Evolutionary conservation across 2,888 invertebrate genomes (phyloP), one percentile per base, ranked within the genome.

Genomic region (Drosophila barbarae): DNA sequence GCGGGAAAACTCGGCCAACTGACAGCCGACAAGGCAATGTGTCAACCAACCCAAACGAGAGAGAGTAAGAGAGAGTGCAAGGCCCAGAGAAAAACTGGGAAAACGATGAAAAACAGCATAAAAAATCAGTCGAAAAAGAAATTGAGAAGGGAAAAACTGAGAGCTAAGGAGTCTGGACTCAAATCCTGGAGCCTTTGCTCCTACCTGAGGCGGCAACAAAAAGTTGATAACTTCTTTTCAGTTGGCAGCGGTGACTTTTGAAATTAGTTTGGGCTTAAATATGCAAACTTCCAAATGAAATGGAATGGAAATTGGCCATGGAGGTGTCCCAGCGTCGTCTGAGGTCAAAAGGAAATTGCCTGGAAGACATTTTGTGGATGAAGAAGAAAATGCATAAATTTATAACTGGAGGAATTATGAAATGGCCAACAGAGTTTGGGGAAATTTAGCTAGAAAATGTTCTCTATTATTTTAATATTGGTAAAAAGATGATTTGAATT

Each of bases 251-350:
- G 23, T 42, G 53, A 71, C 72, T 69, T 67, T 35, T 34, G 28
- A 75, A 82, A 78, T 76, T 72, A 72, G 69, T 77, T 67, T 36
- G 30, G 46, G 42, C 50, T 54, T 52, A 30, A 35, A 47, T 53
- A 54, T 53, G 67, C 39, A 66, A 53, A 66, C 66, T 47, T 32
- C 28, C 36, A 39, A 57, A 63, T 30, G 9, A 21, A 53, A 58
- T 53, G 61, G 35, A 64, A 77, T 64, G 65, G 52, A 68, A 71
- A 66, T 46, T 61, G 47, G 38, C 18, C 38, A 34, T 9, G 36
- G 36, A 30, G 12, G n/a, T 10, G 12, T 15, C 18, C 18, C 30
- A 30, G 36, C 8, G 23, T 26, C n/a, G 23, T 23, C 12, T 21
- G 32, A 34, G 26, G 34, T 15, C 28, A 28, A 56, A 10, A 23